Conservation (phyloP, 1,140 invertebrate species). For the Gryllus bimaculatus region DNA sequence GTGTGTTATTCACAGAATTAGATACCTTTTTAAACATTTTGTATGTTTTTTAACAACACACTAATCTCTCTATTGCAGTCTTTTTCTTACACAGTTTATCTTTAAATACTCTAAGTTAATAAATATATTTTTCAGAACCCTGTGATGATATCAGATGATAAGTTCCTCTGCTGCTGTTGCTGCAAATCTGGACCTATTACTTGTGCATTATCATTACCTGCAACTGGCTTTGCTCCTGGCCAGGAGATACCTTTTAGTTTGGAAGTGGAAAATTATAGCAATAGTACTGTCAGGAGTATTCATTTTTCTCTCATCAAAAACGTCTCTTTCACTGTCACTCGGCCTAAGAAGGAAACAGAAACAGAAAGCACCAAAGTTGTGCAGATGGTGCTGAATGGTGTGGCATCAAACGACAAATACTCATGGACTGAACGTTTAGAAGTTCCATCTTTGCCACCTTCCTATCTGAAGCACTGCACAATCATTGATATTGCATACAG, state of each 20-base stretch:
- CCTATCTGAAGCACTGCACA: background rate
- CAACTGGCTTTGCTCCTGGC: constrained; percentile 29
- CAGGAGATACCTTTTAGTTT: constrained; percentile 28
- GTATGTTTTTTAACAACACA: no score
- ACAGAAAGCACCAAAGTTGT: no score
- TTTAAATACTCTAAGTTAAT: background rate
- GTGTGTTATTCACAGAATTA: no score
- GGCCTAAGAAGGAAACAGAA: no score
- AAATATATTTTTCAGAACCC: constrained; percentile 11
- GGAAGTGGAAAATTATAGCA: constrained; percentile 27
- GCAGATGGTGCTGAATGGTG: background rate
- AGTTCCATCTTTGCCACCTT: background rate
- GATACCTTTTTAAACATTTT: no score
- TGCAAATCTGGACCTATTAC: constrained; percentile 28
- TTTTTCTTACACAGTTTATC: no score
- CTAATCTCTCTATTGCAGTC: no score
- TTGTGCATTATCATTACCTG: constrained; percentile 25
- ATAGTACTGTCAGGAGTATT: background rate
- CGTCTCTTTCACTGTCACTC: no score
- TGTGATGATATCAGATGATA: constrained; percentile 7
- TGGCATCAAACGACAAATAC: background rate
- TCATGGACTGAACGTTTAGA: background rate
- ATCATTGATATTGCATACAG: constrained; percentile 6
- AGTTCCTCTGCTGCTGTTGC: constrained; percentile 23
- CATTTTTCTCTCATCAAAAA: no score